These are phyloP conservation scores for Oscheius myriophilus DNA, from an alignment of 2,888 invertebrate species.

Conservation along the genomic window DNA sequence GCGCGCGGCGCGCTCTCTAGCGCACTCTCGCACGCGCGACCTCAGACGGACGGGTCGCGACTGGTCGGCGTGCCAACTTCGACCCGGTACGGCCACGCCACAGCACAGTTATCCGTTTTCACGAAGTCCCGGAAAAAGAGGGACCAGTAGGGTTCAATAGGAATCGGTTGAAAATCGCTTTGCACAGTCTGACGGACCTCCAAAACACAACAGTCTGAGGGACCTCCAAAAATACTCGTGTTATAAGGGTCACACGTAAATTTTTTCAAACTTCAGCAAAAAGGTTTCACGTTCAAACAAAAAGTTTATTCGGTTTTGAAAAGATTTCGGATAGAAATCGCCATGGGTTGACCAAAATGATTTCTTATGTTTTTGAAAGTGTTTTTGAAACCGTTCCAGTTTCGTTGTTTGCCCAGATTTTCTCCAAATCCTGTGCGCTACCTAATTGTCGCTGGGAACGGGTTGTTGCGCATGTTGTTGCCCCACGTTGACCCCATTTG, in stretches of 20 bases:
- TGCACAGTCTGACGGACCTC: no score
- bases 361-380: no score
- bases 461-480: constrained; percentile 24
- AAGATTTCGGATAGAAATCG: no score
- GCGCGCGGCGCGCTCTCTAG: constrained; percentile 9
- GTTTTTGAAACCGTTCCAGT: no score
- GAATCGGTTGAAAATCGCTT: no score
- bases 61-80: constrained; percentile 33
- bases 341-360: no score
- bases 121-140: constrained; percentile 14
- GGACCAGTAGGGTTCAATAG: background rate
- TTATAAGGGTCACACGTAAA: background rate
- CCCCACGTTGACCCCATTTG: constrained; percentile 26
- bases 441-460: constrained; percentile 20
- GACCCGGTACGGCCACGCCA: constrained; percentile 24
- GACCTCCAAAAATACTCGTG: no score
- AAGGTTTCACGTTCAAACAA: no score
- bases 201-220: no score
- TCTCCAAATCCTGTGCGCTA: constrained; percentile 8
- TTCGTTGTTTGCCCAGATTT: background rate
- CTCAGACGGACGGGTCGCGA: constrained; percentile 33
- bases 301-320: background rate
- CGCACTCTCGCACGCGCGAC: constrained; percentile 28
- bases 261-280: no score
- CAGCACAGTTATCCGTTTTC: constrained; percentile 17